These are phyloP conservation scores for Periophthalmus modestus DNA, from an alignment of 2,113 vertebrate genomes.

Conservation along the genomic window DNA sequence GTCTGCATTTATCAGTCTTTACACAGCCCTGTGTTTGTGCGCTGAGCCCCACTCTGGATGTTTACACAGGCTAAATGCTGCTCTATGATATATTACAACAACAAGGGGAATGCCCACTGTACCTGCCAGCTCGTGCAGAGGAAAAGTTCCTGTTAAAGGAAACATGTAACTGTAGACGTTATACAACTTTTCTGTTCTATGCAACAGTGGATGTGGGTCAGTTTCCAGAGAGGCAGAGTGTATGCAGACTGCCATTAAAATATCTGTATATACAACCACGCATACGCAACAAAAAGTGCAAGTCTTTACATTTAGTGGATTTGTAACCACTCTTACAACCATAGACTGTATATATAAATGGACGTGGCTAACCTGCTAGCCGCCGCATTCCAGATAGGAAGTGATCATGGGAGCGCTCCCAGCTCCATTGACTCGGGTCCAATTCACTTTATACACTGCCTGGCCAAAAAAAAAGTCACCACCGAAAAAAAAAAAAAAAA, in stretches of 20 bases:
- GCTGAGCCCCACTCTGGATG: background rate
- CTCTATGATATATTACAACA: constrained; percentile 55
- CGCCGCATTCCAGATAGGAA: too few relatives aligned
- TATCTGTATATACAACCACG: background rate
- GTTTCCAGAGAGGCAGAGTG: background rate
- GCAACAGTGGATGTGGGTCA: background rate
- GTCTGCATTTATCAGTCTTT: constrained; percentile 37
- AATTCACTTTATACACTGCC: too few relatives aligned
- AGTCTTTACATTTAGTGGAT: background rate
- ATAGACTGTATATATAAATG: too few relatives aligned
- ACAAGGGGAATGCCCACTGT: constrained; percentile 20
- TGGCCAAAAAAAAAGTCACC: too few relatives aligned
- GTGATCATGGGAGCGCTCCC: too few relatives aligned
- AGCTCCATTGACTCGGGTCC: too few relatives aligned
- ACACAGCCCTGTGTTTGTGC: constrained; percentile 6
- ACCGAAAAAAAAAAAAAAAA: too few relatives aligned
- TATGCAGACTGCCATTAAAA: background rate
- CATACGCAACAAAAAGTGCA: background rate
- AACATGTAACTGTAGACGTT: background rate
- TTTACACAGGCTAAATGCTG: constrained; percentile 20
- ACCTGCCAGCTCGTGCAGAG: background rate
- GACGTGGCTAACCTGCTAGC: too few relatives aligned
- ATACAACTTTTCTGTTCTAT: background rate
- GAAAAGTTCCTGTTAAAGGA: background rate
- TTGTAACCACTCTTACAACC: background rate